Evolutionary conservation across 2,113 vertebrate genomes (phyloP), one percentile per base, ranked within the genome.

Genomic region (Aleadryas rufinucha): DNA sequence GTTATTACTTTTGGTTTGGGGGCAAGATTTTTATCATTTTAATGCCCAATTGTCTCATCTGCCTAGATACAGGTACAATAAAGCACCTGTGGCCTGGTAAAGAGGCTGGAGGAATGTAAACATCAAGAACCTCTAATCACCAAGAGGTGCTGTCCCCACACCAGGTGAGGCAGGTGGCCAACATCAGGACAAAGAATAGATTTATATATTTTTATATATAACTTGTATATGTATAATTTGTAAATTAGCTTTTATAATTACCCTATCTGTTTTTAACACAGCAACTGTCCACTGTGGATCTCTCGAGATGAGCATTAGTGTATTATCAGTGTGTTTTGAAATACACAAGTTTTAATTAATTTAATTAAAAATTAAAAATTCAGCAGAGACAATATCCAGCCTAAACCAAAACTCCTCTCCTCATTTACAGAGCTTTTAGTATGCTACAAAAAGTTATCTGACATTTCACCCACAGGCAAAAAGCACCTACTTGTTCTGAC

Each of bases 251-350:
- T 59, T 89, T 15, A 30, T 27, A 31, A 76, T 30, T 1, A 17
- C 31, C 9, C 27, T 27, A 0, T 37, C 18, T 65, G 49, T 31
- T 45, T 60, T n/a, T 6, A 31, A 28, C 10, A 47, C 2, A 78
- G 49, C 44, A 54, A 5, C 27, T 7, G 6, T 3, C 12, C 41
- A 49, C 31, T 1, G 31, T 7, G 26, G 16, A 24, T 26, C n/a
- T 52, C 28, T 4, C 0, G 0, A 84, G 64, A 45, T 10, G 5
- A 64, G 26, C 30, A 47, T 0, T 1, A 1, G 2, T 13, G 17
- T 6, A 8, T 22, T 17, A 30, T 3, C 19, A 23, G 31, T 0
- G 4, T 21, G 11, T 18, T 30, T 4, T 11, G 39, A 87, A 53
- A 35, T 2, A 64, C 4, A 5, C 1, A 28, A 39, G 11, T 21